These are phyloP conservation scores for Apteryx owenii DNA, from an alignment of 2,113 vertebrate species.

Conservation along the genomic window DNA sequence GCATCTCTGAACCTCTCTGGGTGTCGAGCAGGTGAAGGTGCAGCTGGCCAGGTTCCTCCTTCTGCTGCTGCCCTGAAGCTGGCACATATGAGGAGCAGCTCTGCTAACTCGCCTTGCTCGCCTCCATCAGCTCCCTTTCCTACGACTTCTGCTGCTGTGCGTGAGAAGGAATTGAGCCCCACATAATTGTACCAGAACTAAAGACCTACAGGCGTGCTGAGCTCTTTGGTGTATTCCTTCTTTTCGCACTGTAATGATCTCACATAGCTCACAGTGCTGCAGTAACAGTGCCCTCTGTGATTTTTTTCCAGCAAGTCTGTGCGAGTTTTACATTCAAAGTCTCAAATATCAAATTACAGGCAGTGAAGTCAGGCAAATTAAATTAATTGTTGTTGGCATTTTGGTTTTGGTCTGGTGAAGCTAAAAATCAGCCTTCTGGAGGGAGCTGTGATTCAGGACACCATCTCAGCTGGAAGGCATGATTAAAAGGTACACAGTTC, in stretches of 20 bases:
- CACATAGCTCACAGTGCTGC: not conserved
- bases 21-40: not conserved
- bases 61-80: not conserved
- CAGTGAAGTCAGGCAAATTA: not conserved
- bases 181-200: not conserved
- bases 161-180: not conserved
- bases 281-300: accelerated
- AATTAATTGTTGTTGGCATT: not conserved
- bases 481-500: not conserved
- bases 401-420: not conserved
- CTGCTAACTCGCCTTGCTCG: not conserved
- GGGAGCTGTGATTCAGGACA: not conserved
- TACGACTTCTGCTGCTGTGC: not conserved
- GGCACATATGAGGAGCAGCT: no score
- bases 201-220: accelerated
- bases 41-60: not conserved
- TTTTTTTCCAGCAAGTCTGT: not conserved
- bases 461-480: not conserved
- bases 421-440: not conserved
- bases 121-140: not conserved
- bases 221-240: not conserved
- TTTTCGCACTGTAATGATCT: not conserved
- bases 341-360: not conserved
- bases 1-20: not conserved
- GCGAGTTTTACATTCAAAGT: not conserved